Base-by-base conservation (phyloP, 1,140 invertebrate genomes). In the Tetramorium simillimum region DNA sequence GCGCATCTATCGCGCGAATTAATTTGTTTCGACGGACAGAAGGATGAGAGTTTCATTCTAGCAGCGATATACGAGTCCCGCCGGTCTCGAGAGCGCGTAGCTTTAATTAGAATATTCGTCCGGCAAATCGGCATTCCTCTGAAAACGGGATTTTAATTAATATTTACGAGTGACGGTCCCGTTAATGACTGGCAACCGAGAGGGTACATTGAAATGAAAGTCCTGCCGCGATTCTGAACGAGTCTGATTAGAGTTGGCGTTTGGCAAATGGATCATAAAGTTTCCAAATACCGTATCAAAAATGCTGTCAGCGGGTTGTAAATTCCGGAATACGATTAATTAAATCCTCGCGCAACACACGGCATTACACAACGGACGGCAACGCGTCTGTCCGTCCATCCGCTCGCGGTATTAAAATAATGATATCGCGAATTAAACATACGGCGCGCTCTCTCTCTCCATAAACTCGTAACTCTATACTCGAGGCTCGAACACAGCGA, bases 241-340 rank as follows among this genome's bases (percentile, higher is more conserved):
- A 72, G 53, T 56, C 80, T 75, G 80, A 84, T 84, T 84, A 84
- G 80, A 84, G 80, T 73, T 60, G 80, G 67, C 80, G 80, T 82
- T 73, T 73, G 80, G 80, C 80, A 84, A 75, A 84, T 84, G 80
- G 69, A 84, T 75, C 80, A 84, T 84, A 63, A 84, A 84, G 80
- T 84, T 73, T 84, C 69, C 80, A 70, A 84, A 81, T 81, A 81
- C 78, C 65, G 67, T 60, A 84, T 84, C 69, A 84, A 75, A 84
- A 84, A 84, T 84, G 80, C 56, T 73, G 69, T 73, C 80, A 75
- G 80, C 69, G 40, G 63, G 53, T 84, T 84, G 70, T 84, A 84
- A 84, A 84, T 75, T 84, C 69, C 56, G 53, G 53, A 84, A 84
- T 84, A 84, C 80, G 80, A 84, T 84, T 84, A 84, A 84, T 84